phyloP scores from a whole-genome alignment of 2,113 vertebrate genomes.

The Erythrocebus patas region DNA sequence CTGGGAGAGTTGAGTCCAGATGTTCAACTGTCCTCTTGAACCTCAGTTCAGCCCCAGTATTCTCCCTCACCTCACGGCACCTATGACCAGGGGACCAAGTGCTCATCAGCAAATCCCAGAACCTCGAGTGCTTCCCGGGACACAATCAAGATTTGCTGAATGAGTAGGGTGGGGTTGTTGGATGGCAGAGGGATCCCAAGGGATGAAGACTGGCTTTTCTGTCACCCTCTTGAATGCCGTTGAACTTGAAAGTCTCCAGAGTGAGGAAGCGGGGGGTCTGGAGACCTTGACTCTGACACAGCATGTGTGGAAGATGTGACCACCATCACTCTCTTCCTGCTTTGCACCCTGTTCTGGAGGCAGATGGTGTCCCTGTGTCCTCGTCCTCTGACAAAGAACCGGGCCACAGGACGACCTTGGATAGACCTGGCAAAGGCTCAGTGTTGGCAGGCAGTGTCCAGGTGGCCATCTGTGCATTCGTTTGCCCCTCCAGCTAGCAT shows the following conservation, averaged over 20 bases:
- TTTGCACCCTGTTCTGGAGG: not conserved
- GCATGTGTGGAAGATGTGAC: not conserved
- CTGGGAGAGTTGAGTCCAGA: not conserved
- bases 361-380: not conserved
- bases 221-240: not conserved
- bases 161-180: not conserved
- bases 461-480: fast-evolving
- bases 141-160: not conserved
- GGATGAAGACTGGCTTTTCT: not conserved
- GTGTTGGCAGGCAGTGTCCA: not conserved
- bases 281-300: not conserved
- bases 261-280: not conserved
- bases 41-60: fast-evolving
- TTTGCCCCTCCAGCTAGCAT: not conserved
- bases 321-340: not conserved
- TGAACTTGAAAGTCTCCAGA: not conserved
- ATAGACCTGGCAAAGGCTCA: not conserved
- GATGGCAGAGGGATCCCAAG: not conserved
- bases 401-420: not conserved
- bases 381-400: not conserved
- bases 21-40: fast-evolving
- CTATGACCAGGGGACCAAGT: not conserved
- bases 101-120: not conserved
- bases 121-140: not conserved
- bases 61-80: fast-evolving